Conservation (phyloP, 2,113 vertebrate genomes). For the Oreotrochilus melanogaster region DNA sequence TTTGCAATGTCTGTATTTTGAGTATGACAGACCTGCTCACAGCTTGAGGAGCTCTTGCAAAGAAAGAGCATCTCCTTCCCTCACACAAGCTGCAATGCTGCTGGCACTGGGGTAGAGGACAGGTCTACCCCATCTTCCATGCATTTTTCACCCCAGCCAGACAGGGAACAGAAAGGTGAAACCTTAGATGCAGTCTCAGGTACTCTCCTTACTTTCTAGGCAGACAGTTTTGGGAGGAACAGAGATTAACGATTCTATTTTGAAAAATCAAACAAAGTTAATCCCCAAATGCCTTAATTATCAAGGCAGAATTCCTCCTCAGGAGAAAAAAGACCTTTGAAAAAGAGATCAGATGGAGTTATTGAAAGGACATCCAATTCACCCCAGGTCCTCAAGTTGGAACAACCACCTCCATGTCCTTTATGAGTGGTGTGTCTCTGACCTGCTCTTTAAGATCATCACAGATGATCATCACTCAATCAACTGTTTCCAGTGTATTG, state of each 20-base stretch:
- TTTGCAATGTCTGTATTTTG: background rate
- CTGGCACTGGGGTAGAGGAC: background rate
- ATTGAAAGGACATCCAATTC: background rate
- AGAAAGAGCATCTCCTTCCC: background rate
- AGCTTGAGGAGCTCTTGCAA: background rate
- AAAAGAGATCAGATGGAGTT: background rate
- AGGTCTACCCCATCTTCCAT: background rate
- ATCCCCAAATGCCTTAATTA: background rate
- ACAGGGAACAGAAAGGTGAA: background rate
- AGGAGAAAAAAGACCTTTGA: background rate
- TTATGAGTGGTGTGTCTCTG: background rate
- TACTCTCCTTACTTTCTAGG: background rate
- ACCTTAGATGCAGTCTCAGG: background rate
- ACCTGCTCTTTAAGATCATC: background rate
- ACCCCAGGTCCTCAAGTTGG: background rate
- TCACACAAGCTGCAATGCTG: background rate
- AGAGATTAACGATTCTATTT: background rate
- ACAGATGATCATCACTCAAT: background rate
- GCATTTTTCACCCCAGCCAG: background rate
- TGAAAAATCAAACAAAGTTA: background rate
- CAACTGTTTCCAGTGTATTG: background rate
- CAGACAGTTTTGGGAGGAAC: background rate
- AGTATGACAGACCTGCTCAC: background rate
- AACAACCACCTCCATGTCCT: background rate
- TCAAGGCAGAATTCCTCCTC: background rate